phyloP scores from a whole-genome alignment of 2,797 vertebrate genomes.

The Miichthys miiuy region DNA sequence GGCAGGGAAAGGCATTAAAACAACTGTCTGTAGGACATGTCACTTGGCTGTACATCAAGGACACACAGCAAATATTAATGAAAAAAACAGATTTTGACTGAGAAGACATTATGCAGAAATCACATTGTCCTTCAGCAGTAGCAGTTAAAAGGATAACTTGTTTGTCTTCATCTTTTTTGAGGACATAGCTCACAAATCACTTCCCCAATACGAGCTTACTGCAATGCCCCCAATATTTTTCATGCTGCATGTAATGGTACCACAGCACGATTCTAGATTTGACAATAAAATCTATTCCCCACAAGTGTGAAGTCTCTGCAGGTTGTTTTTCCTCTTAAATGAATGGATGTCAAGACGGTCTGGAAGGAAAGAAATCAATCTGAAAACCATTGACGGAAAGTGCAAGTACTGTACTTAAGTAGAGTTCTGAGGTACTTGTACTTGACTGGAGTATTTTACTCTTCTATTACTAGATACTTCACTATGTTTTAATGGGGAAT shows the following conservation, averaged over 20 bases:
- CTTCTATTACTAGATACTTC: too few relatives aligned
- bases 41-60: slow-evolving; percentile 28
- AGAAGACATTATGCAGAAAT: not conserved
- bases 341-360: not conserved
- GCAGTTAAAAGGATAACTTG: not conserved
- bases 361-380: not conserved
- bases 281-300: not conserved
- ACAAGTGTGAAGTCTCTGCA: not conserved
- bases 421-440: too few relatives aligned
- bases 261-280: not conserved
- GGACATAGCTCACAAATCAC: not conserved
- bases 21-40: slow-evolving; percentile 23
- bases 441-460: too few relatives aligned
- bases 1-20: slow-evolving; percentile 39
- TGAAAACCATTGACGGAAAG: not conserved
- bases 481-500: not conserved
- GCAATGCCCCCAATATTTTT: not conserved
- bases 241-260: not conserved
- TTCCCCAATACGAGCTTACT: not conserved
- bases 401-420: not conserved
- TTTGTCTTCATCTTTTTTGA: not conserved
- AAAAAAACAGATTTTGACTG: not conserved
- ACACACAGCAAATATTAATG: not conserved
- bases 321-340: not conserved
- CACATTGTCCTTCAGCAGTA: not conserved